These are phyloP conservation scores for Priocnemis perturbator DNA, from an alignment of 2,888 invertebrate genomes.

Conservation along the genomic window DNA sequence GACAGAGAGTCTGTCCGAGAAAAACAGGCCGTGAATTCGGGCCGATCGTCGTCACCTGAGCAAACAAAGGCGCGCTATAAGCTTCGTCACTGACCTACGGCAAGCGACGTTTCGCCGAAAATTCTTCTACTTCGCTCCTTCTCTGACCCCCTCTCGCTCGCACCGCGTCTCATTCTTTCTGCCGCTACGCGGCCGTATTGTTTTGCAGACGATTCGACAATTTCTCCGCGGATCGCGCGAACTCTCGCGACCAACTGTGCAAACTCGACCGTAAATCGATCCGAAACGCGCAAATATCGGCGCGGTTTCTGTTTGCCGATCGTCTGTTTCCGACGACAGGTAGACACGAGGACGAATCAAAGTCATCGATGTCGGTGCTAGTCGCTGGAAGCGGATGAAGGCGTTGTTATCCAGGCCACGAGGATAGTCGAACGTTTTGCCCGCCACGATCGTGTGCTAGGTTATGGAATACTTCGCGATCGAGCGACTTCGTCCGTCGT, in stretches of 20 bases:
- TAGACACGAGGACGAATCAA: constrained; percentile 60
- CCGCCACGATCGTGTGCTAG: too few relatives aligned
- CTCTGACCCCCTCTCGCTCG: neutral
- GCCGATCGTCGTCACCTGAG: constrained; percentile 44
- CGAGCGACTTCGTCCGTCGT: too few relatives aligned
- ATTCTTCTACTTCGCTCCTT: constrained; percentile 19
- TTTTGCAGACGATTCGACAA: neutral
- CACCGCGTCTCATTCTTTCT: constrained; percentile 11
- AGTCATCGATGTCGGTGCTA: constrained; percentile 48
- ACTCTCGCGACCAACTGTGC: constrained; percentile 47
- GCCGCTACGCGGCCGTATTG: neutral
- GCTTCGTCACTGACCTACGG: constrained; percentile 47
- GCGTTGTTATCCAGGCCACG: too few relatives aligned
- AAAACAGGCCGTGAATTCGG: constrained; percentile 42
- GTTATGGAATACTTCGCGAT: too few relatives aligned
- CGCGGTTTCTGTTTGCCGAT: constrained; percentile 61
- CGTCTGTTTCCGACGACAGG: constrained; percentile 55
- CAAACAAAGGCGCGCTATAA: constrained; percentile 39
- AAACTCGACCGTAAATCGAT: constrained; percentile 46
- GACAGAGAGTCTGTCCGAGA: constrained; percentile 14
- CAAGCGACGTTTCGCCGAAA: constrained; percentile 33
- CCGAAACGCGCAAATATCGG: constrained; percentile 42
- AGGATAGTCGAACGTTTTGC: too few relatives aligned
- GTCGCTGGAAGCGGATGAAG: neutral
- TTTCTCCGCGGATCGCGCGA: neutral